A percentile compares a stretch with the other conserved stretches of the same genome.
Conservation (phyloP, 2,888 invertebrate genomes). For the Alitta virens region DNA sequence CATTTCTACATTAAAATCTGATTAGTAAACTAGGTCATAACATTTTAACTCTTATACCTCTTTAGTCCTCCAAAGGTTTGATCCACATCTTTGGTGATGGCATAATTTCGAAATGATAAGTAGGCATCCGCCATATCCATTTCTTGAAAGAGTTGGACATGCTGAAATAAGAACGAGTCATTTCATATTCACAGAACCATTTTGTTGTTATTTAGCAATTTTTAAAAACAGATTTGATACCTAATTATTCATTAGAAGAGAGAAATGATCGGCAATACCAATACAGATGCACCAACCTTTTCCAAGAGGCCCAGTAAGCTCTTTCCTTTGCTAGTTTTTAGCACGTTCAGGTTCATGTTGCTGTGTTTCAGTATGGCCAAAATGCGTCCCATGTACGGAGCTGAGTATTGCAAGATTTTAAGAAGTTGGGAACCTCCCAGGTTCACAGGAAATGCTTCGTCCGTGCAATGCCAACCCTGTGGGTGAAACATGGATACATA, state of each 20-base stretch:
- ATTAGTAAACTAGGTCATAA: too few relatives aligned
- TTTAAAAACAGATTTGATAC: too few relatives aligned
- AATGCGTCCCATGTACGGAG: conserved; percentile 43
- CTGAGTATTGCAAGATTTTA: conserved; percentile 22
- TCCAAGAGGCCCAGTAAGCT: conserved; percentile 16
- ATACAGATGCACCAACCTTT: conserved; percentile 15
- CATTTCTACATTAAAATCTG: too few relatives aligned
- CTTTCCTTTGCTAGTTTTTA: conserved; percentile 16
- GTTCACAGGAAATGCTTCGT: conserved; percentile 34
- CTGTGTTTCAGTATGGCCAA: conserved; percentile 46
- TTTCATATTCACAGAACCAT: too few relatives aligned
- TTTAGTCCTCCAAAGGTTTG: conserved; percentile 4
- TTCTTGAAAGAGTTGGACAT: conserved; percentile 2
- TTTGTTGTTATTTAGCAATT: too few relatives aligned
- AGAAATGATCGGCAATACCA: neutral
- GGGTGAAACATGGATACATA: too few relatives aligned
- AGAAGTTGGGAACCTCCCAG: conserved; percentile 32
- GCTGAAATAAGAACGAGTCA: conserved; percentile 12
- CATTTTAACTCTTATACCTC: conserved; percentile 7
- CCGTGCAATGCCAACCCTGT: conserved; percentile 45
- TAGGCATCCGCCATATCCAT: conserved; percentile 13
- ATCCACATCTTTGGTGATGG: conserved; percentile 16
- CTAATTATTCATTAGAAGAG: neutral
- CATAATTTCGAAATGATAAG: conserved; percentile 8
- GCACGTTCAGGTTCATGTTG: conserved; percentile 26